These are phyloP conservation scores for Muscicapa comitata DNA, from an alignment of 2,797 vertebrate species.

Conservation along the genomic window DNA sequence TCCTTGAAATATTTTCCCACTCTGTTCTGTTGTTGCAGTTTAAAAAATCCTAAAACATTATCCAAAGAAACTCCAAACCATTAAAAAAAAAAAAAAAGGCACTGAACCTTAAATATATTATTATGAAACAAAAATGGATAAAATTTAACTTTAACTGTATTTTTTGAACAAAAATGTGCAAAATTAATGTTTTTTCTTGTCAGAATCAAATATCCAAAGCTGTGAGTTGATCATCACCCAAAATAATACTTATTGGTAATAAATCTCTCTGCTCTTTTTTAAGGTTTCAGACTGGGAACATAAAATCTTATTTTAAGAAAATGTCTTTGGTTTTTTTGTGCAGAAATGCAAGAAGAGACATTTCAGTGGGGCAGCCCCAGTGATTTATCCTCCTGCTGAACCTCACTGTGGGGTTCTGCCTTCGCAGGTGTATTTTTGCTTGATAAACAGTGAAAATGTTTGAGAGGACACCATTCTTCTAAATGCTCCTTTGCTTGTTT, in stretches of 20 bases:
- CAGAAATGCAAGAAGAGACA: neutral
- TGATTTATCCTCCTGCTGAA: neutral
- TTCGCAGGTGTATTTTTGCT: neutral
- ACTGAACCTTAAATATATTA: neutral
- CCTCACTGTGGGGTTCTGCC: neutral
- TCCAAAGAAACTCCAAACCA: neutral
- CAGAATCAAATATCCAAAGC: neutral
- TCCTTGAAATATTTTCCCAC: neutral
- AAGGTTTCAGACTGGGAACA: neutral
- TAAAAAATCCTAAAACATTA: neutral
- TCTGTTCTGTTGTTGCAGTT: neutral
- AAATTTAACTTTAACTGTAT: neutral
- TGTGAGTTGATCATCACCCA: neutral
- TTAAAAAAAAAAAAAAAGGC: fast-evolving
- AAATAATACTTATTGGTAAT: neutral
- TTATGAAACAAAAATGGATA: neutral
- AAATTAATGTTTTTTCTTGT: neutral
- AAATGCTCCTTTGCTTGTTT: neutral
- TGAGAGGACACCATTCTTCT: neutral
- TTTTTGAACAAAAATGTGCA: neutral
- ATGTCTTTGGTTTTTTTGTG: neutral
- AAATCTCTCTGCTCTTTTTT: neutral
- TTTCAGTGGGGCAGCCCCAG: neutral
- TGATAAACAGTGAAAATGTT: neutral
- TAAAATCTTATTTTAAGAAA: neutral